A percentile compares a stretch with the other conserved stretches of the same genome.
Evolutionary conservation across 2,113 vertebrate species (phyloP).

Genomic region (Psilopogon haemacephalus): DNA sequence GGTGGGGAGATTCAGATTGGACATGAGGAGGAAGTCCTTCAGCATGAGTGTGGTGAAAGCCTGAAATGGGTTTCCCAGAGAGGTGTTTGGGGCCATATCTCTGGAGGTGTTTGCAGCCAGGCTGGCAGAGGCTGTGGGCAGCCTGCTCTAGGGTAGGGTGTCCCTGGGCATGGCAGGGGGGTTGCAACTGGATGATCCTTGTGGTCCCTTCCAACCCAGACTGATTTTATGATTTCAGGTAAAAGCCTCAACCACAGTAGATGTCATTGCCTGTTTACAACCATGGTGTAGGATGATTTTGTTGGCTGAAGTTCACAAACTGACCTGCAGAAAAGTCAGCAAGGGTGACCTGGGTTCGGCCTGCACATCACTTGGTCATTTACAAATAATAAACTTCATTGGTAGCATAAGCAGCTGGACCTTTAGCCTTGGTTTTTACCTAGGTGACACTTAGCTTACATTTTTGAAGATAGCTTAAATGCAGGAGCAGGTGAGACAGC

Average conservation of each 20-base stretch:
- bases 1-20: too few species aligned
- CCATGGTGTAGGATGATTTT: background rate
- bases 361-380: background rate
- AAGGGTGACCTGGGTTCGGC: background rate
- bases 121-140: too few species aligned
- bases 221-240: too few species aligned
- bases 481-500: background rate
- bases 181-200: too few species aligned
- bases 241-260: background rate
- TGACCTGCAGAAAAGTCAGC: background rate
- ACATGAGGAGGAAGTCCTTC: too few species aligned
- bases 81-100: too few species aligned
- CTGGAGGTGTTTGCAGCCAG: too few species aligned
- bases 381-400: background rate
- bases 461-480: background rate
- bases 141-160: too few species aligned
- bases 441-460: background rate
- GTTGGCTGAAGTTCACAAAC: background rate
- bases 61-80: too few species aligned
- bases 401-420: background rate
- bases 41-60: too few species aligned
- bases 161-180: too few species aligned
- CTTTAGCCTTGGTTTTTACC: background rate
- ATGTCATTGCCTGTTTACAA: background rate
- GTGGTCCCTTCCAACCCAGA: too few species aligned